Base-by-base conservation (phyloP, 2,888 invertebrate species). In the Philereme transversata region DNA sequence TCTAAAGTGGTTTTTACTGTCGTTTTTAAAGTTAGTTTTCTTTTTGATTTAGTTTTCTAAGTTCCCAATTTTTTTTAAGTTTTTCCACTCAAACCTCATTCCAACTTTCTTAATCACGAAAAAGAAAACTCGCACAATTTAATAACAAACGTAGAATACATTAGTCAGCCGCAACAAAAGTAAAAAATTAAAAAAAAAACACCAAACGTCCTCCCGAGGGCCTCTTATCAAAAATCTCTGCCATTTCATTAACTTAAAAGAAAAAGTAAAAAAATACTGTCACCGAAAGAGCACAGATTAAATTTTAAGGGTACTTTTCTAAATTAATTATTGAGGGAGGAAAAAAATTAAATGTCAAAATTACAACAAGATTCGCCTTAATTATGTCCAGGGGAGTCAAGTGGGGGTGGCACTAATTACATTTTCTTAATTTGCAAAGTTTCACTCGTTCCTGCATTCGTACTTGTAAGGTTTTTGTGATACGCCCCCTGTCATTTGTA, bases 361-460 rank as follows among this genome's bases (percentile, higher is more conserved):
- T 91, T 91, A 91, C 90, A 90, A 90, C 90, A 88, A 90, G 88
- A 90, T 90, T 89, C 82, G 81, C 83, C 83, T 90, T 90, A 88
- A 91, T 90, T 88, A 89, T 89, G 90, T 89, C 88, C 85, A 77
- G 70, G 71, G 76, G 60, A 62, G 70, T 64, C 54, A 65, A 57
- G 60, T 43, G 67, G 62, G 73, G 73, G 77, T 65, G 71, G 76
- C 75, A 84, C 90, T 90, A 90, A 91, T 90, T 90, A 90, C 90
- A 88, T 90, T 90, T 90, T 90, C 91, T 90, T 90, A 90, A 91
- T 92, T 91, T 87, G 89, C 84, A 87, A 91, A 90, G 83, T 90
- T 88, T 61, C 57, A 46, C 38, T 60, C 67, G 62, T 62, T 70
- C 60, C 65, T 74, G 69, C 72, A 74, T 77, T 77, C 69, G 67